These are phyloP conservation scores for Knipowitschia caucasica DNA, from an alignment of 2,797 vertebrate species.

Conservation along the genomic window DNA sequence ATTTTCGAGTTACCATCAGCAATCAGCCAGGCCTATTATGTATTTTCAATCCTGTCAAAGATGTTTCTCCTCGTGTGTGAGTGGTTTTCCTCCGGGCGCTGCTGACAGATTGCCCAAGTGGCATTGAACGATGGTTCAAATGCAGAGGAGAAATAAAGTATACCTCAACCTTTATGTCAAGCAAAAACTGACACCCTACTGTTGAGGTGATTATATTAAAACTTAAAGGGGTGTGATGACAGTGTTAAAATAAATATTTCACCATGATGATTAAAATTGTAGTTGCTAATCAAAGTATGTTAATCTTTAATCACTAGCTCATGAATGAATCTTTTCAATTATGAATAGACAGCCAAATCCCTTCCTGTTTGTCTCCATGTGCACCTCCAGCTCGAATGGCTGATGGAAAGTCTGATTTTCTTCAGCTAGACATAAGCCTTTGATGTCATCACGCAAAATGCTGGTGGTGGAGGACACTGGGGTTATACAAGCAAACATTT, in stretches of 20 bases:
- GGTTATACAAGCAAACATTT: conserved; percentile 15
- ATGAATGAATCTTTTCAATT: neutral
- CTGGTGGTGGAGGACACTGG: conserved; percentile 20
- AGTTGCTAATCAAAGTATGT: conserved; percentile 8
- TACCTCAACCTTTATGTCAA: conserved; percentile 1
- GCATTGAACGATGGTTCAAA: no score
- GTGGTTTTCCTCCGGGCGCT: no score
- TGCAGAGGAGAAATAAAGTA: no score
- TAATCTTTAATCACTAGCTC: conserved; percentile 13
- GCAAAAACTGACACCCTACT: conserved; percentile 21
- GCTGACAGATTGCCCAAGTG: no score
- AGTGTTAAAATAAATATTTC: conserved; percentile 9
- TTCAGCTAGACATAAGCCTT: conserved; percentile 8
- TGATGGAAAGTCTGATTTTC: conserved; percentile 9
- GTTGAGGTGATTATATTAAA: conserved; percentile 7
- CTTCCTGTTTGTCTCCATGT: neutral
- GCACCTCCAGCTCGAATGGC: neutral
- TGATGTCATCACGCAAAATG: conserved; percentile 26
- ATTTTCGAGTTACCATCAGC: conserved; percentile 4
- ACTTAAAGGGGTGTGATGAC: neutral
- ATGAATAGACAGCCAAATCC: neutral
- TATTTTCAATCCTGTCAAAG: no score
- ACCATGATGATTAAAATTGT: conserved; percentile 6
- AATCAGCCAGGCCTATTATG: no score
- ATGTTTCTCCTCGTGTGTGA: no score